These are phyloP conservation scores for Tethya wilhelma DNA, from an alignment of 37 sponge, comb jelly and placozoan genomes.

Conservation along the genomic window DNA sequence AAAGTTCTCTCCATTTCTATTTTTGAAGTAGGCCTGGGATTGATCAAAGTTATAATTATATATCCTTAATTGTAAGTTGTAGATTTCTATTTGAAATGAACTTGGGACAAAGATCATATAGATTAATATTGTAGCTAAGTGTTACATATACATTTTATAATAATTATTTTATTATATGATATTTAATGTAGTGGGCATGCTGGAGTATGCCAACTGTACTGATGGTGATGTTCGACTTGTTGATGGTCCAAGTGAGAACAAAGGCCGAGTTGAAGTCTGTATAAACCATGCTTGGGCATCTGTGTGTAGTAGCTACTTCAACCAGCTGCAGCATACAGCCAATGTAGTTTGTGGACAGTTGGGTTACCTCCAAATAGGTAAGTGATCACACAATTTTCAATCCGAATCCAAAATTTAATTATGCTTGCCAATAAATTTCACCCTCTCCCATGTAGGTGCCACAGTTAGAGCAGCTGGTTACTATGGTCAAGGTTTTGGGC, in stretches of 20 bases:
- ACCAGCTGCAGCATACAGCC: slow-evolving; percentile 9
- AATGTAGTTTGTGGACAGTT: slow-evolving; percentile 38
- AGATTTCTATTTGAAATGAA: too few species aligned
- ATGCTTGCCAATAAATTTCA: too few species aligned
- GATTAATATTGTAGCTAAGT: too few species aligned
- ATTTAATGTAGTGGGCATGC: neutral
- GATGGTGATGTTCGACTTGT: slow-evolving; percentile 8
- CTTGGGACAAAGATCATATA: too few species aligned
- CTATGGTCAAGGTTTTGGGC: neutral
- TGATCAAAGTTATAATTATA: too few species aligned
- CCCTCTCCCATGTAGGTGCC: neutral
- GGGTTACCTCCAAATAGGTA: neutral
- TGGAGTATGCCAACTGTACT: neutral
- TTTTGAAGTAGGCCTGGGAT: too few species aligned
- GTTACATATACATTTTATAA: too few species aligned
- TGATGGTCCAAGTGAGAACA: neutral
- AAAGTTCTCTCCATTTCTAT: too few species aligned
- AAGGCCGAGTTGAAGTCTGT: slow-evolving; percentile 31
- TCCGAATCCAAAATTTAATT: too few species aligned
- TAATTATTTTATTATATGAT: too few species aligned
- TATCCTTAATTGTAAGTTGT: too few species aligned
- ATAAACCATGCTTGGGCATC: neutral
- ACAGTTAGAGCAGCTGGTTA: neutral
- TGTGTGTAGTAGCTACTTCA: neutral
- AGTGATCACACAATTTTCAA: too few species aligned